Evolutionary conservation across 1,140 invertebrate species (phyloP).

Genomic region (Zaprionus vittiger): DNA sequence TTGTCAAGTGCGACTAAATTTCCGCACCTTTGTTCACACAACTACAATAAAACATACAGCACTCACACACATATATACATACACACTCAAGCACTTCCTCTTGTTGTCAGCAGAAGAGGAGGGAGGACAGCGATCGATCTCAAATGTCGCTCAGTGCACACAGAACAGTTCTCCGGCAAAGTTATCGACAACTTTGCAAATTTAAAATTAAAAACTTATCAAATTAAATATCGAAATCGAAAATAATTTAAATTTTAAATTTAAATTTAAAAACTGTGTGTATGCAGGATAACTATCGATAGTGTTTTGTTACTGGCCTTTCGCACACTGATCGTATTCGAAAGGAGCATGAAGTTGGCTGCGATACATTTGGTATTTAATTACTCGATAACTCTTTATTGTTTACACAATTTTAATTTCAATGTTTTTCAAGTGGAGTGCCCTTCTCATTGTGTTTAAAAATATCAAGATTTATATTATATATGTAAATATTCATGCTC

Average conservation of each 20-base stretch:
- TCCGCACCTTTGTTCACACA: constrained; percentile 51
- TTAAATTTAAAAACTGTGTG: too few relatives aligned
- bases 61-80: not conserved
- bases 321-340: too few relatives aligned
- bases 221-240: not conserved
- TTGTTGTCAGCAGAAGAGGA: not conserved
- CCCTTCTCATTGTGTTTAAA: too few relatives aligned
- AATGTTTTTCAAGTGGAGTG: not conserved
- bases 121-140: not conserved
- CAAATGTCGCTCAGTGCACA: not conserved
- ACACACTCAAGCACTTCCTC: not conserved
- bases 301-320: too few relatives aligned
- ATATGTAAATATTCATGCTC: too few relatives aligned
- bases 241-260: too few relatives aligned
- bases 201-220: not conserved
- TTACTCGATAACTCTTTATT: too few relatives aligned
- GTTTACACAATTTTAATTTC: not conserved
- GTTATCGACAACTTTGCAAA: not conserved
- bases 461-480: too few relatives aligned
- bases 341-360: too few relatives aligned
- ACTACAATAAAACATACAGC: not conserved
- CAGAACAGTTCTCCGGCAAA: not conserved
- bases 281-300: too few relatives aligned
- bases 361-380: too few relatives aligned
- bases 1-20: constrained; percentile 73